Conservation (phyloP, 2,888 invertebrate species). For the Apodemia zela region DNA sequence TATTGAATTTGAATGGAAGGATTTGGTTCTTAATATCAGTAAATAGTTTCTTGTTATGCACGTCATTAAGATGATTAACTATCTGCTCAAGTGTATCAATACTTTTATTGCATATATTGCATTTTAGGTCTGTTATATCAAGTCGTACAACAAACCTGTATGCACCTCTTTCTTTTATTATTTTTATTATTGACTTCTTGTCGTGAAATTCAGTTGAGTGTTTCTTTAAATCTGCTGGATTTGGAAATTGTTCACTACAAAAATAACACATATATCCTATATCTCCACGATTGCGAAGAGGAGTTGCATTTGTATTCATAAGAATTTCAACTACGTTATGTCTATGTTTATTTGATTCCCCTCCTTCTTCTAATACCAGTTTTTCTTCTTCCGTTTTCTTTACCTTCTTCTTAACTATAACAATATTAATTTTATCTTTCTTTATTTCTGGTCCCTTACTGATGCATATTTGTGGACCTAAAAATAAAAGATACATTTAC, state of each 20-base stretch:
- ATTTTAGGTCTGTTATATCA: constrained; percentile 48
- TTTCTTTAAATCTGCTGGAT: constrained; percentile 45
- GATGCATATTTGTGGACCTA: constrained; percentile 29
- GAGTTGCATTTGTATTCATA: constrained; percentile 52
- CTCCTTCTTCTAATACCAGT: constrained; percentile 4
- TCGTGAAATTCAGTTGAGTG: constrained; percentile 45
- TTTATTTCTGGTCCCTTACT: constrained; percentile 21
- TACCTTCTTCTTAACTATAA: constrained; percentile 20
- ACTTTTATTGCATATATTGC: constrained; percentile 35
- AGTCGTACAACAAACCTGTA: constrained; percentile 44
- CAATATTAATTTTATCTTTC: constrained; percentile 23
- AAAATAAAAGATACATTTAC: constrained; percentile 30
- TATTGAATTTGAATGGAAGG: constrained; percentile 48
- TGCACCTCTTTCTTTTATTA: constrained; percentile 38
- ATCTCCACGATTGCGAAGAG: constrained; percentile 44
- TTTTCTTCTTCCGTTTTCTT: constrained; percentile 15
- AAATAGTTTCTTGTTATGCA: constrained; percentile 36
- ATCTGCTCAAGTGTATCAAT: constrained; percentile 37
- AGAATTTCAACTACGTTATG: constrained; percentile 46
- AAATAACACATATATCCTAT: constrained; percentile 49
- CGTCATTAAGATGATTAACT: constrained; percentile 35
- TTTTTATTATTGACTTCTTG: constrained; percentile 36
- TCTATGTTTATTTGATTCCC: constrained; percentile 42
- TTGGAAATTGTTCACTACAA: constrained; percentile 40
- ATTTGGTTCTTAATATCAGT: constrained; percentile 44